Base-by-base conservation (phyloP, 2,113 vertebrate species). In the Gobio gobio region DNA sequence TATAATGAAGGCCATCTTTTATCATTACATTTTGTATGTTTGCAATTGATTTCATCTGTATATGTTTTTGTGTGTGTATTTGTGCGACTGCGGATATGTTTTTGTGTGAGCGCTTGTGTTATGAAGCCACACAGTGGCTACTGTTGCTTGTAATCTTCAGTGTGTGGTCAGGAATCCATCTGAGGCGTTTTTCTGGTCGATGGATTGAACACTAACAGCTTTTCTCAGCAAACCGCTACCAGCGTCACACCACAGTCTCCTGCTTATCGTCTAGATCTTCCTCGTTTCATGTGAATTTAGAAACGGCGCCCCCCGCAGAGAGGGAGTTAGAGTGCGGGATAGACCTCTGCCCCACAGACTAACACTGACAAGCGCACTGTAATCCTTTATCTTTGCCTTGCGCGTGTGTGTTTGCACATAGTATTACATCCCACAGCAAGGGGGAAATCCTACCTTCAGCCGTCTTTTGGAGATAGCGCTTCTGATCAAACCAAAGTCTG, bases 1-100 rank as follows among this genome's bases (percentile, higher is more conserved):
- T 61, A 16, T 12, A 14, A 16, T 43, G 2, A 18, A 40, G 40
- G 5, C 16, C 58, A 78, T 84, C 79, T 88, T 87, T 43, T 58
- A 68, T 79, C 45, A 9, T 40, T 82, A 45, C 18, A 29, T 47
- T 10, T 16, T 76, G 7, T 51, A 54, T 83, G 29, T 78, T 77
- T 68, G 82, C 78, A 78, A 80, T 59, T 56, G 26, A 22, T n/a
- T 33, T 5, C 43, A 47, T 45, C 36, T 85, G 64, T 74, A 56
- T 76, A 0, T 72, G 74, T 83, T 86, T 76, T 82, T 87, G 85
- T 70, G 56, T 88, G 76, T 86, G 84, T 78, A 43, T 86, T 13
- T 83, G 85, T 89, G 43, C 49, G 47, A 66, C 77, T 78, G 76
- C n/a, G 22, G 14, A 7, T 14, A n/a, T 56, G 77, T 47, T 24